Evolutionary conservation across 2,113 vertebrate genomes (phyloP).

Genomic region (Odobenus rosmarus): DNA sequence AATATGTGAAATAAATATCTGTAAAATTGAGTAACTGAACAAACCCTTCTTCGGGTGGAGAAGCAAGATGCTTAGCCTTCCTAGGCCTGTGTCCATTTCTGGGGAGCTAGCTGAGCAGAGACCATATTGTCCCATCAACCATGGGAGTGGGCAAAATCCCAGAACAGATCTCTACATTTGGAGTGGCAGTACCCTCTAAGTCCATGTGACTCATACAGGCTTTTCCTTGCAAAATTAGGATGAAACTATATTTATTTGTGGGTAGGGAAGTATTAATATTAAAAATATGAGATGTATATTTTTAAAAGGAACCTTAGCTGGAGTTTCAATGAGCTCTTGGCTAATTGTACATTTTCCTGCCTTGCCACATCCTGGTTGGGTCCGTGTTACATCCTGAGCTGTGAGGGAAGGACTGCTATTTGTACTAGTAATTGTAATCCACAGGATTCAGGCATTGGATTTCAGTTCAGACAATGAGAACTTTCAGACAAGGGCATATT

Average conservation of each 20-base stretch:
- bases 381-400: background rate
- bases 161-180: background rate
- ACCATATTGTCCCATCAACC: background rate
- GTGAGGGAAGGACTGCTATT: slow-evolving; percentile 20
- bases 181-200: background rate
- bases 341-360: background rate
- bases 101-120: background rate
- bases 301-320: background rate
- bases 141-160: background rate
- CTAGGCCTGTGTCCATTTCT: background rate
- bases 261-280: background rate
- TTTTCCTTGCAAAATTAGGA: slow-evolving; percentile 37
- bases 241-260: slow-evolving; percentile 39
- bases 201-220: background rate
- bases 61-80: background rate
- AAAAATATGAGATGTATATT: background rate
- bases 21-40: background rate
- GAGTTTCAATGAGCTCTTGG: background rate
- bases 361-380: background rate
- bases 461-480: background rate
- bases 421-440: slow-evolving; percentile 19
- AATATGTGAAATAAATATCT: background rate
- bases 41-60: background rate
- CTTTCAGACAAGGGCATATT: slow-evolving; percentile 7
- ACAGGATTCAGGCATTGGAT: slow-evolving; percentile 1